Base-by-base conservation (phyloP, 2,113 vertebrate genomes). In the Puffinus mauretanicus region DNA sequence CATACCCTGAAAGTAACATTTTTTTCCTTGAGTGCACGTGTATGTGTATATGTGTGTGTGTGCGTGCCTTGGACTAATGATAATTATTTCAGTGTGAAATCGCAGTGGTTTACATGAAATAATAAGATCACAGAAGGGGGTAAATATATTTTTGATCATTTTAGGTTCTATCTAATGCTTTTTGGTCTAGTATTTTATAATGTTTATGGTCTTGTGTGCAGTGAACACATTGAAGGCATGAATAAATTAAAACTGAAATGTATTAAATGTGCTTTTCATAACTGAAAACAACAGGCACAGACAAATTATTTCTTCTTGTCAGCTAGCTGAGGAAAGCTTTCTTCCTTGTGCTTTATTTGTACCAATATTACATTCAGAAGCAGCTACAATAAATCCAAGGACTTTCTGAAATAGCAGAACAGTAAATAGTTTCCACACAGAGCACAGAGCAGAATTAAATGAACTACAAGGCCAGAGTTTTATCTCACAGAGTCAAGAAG, bases 1-100 rank as follows among this genome's bases (percentile, higher is more conserved):
- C 97, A 98, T 98, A 96, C 96, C 97, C 98, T 92, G 89, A 95
- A 98, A 97, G 97, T 96, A 96, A 88, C 96, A 69, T 96, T 95
- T 94, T 95, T 89, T 95, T 92, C 97, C 94, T 92, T 95, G 94
- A 96, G 62, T 97, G 90, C 90, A 95, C 91, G 52, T 96, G 94
- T 93, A 79, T 95, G 60, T 94, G 89, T 95, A 71, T 93, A 72
- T 93, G 49, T 89, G 81, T 87, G 93, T 95, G 92, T 84, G 21
- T 67, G 92, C 82, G 22, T 36, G 91, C 97, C 85, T 97, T 98
- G 97, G 98, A 97, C 98, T 98, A 97, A 98, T 98, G 98, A 98
- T 99, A 98, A 98, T 98, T 98, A 98, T 98, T 99, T 98, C 98
- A 98, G 98, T 93, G 98, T 98, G 98, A 98, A 98, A 97, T 98